These are phyloP conservation scores for Campaea margaritaria DNA, from an alignment of 2,888 invertebrate genomes.

Conservation along the genomic window DNA sequence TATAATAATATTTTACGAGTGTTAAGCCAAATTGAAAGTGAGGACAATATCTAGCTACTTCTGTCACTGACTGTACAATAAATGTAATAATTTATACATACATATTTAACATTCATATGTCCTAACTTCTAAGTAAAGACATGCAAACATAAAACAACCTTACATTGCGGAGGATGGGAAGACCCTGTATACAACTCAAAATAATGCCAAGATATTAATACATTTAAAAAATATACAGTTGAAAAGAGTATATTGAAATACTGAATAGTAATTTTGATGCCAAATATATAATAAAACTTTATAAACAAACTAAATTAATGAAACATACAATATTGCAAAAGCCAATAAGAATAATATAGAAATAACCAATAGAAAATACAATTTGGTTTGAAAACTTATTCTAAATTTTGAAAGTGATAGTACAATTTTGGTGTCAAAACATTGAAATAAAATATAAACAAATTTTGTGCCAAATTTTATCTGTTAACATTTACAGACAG, in stretches of 20 bases:
- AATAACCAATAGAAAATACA: no score
- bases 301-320: conserved; percentile 12
- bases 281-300: background rate
- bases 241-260: conserved; percentile 5
- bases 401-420: conserved; percentile 1
- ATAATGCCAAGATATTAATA: conserved; percentile 25
- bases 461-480: no score
- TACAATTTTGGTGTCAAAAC: conserved; percentile 25
- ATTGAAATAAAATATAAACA: conserved; percentile 6
- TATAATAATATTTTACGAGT: no score
- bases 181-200: conserved; percentile 40
- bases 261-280: conserved; percentile 12
- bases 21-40: no score
- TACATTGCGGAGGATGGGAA: conserved; percentile 21
- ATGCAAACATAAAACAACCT: conserved; percentile 29
- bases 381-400: no score
- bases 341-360: no score
- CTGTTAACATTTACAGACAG: no score
- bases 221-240: conserved; percentile 8
- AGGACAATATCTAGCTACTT: no score
- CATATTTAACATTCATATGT: conserved; percentile 3
- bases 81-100: conserved; percentile 8
- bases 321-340: background rate
- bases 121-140: conserved; percentile 13
- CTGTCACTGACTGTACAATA: no score